Percentiles rank a stretch among this genome's conserved stretches.
These are phyloP conservation scores for Ceraclea dissimilis DNA, from an alignment of 2,888 invertebrate genomes.

Conservation along the genomic window DNA sequence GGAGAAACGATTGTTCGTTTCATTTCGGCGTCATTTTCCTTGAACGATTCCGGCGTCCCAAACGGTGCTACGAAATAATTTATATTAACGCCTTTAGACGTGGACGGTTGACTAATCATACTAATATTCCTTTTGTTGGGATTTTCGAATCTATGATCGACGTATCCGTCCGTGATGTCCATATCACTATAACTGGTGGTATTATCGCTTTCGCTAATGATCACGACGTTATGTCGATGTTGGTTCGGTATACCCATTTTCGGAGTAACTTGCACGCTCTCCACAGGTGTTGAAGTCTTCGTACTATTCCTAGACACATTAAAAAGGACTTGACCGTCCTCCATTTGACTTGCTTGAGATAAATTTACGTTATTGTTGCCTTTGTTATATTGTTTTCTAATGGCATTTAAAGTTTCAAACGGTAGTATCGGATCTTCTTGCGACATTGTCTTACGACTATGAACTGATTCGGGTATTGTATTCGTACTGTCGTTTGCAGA, in stretches of 20 bases:
- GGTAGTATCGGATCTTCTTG: constrained; percentile 10
- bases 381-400: no score
- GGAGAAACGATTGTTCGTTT: no score
- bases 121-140: neutral
- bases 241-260: neutral
- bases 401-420: neutral
- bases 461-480: neutral
- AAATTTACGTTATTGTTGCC: no score
- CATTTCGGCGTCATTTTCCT: no score
- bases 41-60: neutral
- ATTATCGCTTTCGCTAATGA: neutral
- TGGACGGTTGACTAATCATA: neutral
- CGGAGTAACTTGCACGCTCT: neutral
- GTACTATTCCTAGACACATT: neutral
- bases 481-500: neutral
- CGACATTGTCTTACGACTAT: neutral
- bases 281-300: neutral
- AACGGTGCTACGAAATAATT: neutral
- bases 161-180: neutral
- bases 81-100: neutral
- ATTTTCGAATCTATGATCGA: neutral
- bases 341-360: neutral
- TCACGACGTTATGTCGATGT: neutral
- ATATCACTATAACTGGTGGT: neutral
- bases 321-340: neutral